Evolutionary conservation across 2,113 vertebrate species (phyloP), one percentile per base, ranked within the genome.

Genomic region (Phaethon lepturus): DNA sequence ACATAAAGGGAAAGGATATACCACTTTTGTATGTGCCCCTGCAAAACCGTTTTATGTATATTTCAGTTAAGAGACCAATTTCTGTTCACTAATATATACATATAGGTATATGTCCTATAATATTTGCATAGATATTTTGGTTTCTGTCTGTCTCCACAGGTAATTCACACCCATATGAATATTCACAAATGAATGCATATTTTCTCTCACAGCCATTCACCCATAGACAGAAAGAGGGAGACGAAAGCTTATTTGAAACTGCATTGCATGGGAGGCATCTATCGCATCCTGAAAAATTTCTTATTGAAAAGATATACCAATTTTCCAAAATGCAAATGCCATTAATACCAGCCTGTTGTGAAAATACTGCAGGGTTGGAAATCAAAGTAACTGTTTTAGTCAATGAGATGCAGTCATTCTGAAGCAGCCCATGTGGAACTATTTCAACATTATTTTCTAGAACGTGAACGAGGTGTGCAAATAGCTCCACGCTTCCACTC

Each of bases 381-480:
- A 92, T 88, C 52, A 96, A 96, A 96, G 93, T 56, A 77, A 93
- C 81, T 89, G 31, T 87, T 97, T 94, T 77, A 93, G 73, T 96
- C 86, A 94, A 77, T 55, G 76, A 93, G 71, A 84, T 42, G 75
- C 74, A 66, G 79, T 40, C 53, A 2, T 94, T 95, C 79, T 76
- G 62, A 95, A 96, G 64, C 69, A 94, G 66, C 58, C 16, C 83
- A 49, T 49, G 45, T 86, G 92, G 88, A 96, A 88, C 66, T 66
- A 66, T 67, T 96, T 90, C 83, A 95, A 56, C 59, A 71, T 83
- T 93, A 92, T 82, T 93, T 79, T 82, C 82, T 83, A 75, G 83
- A 66, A 75, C 17, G 22, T 76, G 86, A 83, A 64, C 9, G 49
- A 92, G n/a, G 66, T 93, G 76, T n/a, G 17, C 52, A 95, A 92